These are phyloP conservation scores for Amia ocellicauda DNA, from an alignment of 2,113 vertebrate species.

Conservation along the genomic window DNA sequence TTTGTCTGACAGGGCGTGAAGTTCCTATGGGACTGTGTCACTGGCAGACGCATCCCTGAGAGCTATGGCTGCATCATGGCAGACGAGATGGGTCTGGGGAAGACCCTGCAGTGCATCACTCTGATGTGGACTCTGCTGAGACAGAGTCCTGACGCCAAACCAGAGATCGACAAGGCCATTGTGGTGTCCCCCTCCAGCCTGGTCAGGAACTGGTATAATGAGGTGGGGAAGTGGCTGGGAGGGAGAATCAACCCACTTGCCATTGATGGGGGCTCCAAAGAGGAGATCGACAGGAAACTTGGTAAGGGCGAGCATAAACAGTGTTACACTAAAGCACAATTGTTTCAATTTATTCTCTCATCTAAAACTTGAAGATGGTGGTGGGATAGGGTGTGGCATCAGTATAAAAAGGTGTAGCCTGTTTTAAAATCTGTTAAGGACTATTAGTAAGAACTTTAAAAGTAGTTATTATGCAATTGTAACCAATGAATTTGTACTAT, in stretches of 20 bases:
- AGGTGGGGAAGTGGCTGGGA: conserved; percentile 93
- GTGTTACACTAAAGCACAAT: too few relatives aligned
- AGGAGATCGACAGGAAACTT: conserved; percentile 83
- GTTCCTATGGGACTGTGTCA: conserved; percentile 97
- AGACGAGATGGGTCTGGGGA: conserved; percentile 97
- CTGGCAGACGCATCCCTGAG: conserved; percentile 73
- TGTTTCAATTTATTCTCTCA: too few relatives aligned
- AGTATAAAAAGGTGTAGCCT: too few relatives aligned
- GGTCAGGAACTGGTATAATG: conserved; percentile 95
- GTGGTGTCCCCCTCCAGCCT: conserved; percentile 96
- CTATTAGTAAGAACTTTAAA: not conserved
- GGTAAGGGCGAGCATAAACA: conserved; percentile 54
- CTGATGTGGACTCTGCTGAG: conserved; percentile 91
- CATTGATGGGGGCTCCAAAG: conserved; percentile 92
- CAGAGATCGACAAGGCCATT: conserved; percentile 88
- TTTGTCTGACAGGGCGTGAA: conserved; percentile 78
- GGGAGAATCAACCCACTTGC: conserved; percentile 83
- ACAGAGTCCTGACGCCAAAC: conserved; percentile 86
- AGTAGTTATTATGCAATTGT: not conserved
- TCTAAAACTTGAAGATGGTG: too few relatives aligned
- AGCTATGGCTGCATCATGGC: conserved; percentile 97
- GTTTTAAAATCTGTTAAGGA: too few relatives aligned
- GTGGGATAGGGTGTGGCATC: too few relatives aligned
- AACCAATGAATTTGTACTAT: not conserved
- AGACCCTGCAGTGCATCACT: conserved; percentile 91